These are phyloP conservation scores for Numida meleagris DNA, from an alignment of 2,113 vertebrate genomes.

Conservation along the genomic window DNA sequence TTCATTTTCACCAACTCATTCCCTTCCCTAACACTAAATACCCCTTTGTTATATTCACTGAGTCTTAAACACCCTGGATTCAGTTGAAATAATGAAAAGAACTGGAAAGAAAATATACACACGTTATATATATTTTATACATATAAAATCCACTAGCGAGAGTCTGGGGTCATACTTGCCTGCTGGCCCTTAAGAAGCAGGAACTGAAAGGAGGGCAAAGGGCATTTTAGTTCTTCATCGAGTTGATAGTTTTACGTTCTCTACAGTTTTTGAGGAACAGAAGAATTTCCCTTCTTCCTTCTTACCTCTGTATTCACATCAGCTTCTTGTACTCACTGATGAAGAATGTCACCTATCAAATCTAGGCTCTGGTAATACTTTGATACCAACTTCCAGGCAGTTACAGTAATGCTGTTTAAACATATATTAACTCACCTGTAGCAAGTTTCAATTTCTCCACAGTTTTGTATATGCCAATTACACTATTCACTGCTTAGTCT, in stretches of 20 bases:
- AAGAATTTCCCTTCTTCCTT: slow-evolving; percentile 12
- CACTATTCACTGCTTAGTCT: not conserved
- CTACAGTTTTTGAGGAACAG: slow-evolving; percentile 24
- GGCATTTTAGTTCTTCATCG: slow-evolving; percentile 10
- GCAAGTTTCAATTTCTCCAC: not conserved
- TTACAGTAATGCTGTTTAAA: not conserved
- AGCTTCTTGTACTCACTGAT: slow-evolving; percentile 16
- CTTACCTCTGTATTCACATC: slow-evolving; percentile 50
- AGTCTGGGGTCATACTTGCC: not conserved
- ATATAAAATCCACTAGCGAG: not conserved
- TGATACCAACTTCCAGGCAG: not conserved
- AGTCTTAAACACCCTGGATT: not conserved
- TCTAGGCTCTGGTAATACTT: not conserved
- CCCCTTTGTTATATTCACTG: not conserved
- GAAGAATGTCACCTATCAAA: slow-evolving; percentile 46
- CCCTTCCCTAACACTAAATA: not conserved
- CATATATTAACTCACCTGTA: slow-evolving; percentile 17
- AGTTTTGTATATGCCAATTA: not conserved
- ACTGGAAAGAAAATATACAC: not conserved
- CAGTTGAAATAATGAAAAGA: not conserved
- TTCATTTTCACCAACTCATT: not conserved
- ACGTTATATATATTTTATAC: not conserved
- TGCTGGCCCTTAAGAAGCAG: not conserved
- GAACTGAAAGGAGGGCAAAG: slow-evolving; percentile 32
- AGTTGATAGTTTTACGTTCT: slow-evolving; percentile 38